A percentile compares a stretch with the other conserved stretches of the same genome.
These are phyloP conservation scores for Erythrocebus patas DNA, from an alignment of 2,113 vertebrate species.

Conservation along the genomic window DNA sequence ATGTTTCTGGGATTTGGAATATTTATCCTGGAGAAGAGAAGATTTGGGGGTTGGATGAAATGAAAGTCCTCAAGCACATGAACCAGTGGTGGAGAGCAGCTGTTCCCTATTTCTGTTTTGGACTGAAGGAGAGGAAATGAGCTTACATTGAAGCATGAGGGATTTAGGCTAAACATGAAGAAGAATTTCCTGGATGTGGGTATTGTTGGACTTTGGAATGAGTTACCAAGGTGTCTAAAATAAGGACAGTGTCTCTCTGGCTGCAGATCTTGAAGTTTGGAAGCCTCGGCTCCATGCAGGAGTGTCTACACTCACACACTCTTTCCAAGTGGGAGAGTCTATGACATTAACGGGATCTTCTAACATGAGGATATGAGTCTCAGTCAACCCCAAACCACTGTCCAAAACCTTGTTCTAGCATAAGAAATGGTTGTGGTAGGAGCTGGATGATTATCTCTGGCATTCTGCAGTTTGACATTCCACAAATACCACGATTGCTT, in stretches of 20 bases:
- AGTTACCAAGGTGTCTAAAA: constrained; percentile 13
- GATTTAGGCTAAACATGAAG: constrained; percentile 7
- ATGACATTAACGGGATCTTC: neutral
- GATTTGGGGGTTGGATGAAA: neutral
- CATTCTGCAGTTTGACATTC: constrained; percentile 8
- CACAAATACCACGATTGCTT: constrained; percentile 55
- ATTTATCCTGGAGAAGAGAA: constrained; percentile 44
- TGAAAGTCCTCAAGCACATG: neutral
- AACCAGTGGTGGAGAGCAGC: neutral
- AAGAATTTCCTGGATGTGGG: constrained; percentile 54
- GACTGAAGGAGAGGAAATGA: constrained; percentile 29
- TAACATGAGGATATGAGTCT: neutral
- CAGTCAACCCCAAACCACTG: constrained; percentile 38
- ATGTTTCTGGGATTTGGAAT: neutral
- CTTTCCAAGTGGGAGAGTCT: neutral
- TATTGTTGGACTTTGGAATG: neutral
- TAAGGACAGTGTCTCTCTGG: neutral
- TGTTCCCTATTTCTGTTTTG: constrained; percentile 37
- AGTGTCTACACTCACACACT: neutral
- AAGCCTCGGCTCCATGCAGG: accelerated
- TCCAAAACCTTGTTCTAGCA: constrained; percentile 61
- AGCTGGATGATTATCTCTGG: neutral
- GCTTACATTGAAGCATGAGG: constrained; percentile 10
- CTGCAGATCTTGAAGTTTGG: accelerated
- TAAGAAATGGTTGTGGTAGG: neutral